Evolutionary conservation across 1,140 invertebrate genomes (phyloP).

Genomic region (Oryctes rhinoceros): DNA sequence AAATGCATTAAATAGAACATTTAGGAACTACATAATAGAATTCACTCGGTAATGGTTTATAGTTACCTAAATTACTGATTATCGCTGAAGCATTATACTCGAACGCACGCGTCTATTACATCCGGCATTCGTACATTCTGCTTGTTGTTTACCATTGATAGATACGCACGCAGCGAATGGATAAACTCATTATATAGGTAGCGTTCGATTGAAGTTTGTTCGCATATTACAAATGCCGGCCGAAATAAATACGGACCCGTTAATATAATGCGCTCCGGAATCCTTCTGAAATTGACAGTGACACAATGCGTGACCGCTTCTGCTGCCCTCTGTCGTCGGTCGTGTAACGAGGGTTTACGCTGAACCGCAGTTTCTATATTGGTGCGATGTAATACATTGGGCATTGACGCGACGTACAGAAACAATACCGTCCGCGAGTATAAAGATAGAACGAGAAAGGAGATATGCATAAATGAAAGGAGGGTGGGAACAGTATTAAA

Average conservation of each 20-base stretch:
- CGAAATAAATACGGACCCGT: neutral
- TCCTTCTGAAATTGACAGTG: slow-evolving; percentile 1
- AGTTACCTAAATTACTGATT: neutral
- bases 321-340: neutral
- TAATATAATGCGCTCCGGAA: neutral
- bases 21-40: too few relatives aligned
- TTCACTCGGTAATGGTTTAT: neutral
- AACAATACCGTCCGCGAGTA: neutral
- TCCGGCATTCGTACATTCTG: neutral
- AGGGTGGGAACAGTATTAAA: neutral
- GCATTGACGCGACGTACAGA: neutral
- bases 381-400: neutral
- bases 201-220: neutral
- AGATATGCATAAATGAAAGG: neutral
- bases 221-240: neutral
- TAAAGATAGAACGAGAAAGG: neutral
- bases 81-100: neutral
- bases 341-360: neutral
- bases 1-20: neutral
- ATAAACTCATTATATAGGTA: neutral
- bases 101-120: neutral
- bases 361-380: neutral
- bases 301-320: neutral
- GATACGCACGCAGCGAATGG: neutral
- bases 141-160: neutral